A percentile compares a stretch with the other conserved stretches of the same genome.
These are phyloP conservation scores for Cryptoblepharus egeriae DNA, from an alignment of 2,797 vertebrate species.

Conservation along the genomic window DNA sequence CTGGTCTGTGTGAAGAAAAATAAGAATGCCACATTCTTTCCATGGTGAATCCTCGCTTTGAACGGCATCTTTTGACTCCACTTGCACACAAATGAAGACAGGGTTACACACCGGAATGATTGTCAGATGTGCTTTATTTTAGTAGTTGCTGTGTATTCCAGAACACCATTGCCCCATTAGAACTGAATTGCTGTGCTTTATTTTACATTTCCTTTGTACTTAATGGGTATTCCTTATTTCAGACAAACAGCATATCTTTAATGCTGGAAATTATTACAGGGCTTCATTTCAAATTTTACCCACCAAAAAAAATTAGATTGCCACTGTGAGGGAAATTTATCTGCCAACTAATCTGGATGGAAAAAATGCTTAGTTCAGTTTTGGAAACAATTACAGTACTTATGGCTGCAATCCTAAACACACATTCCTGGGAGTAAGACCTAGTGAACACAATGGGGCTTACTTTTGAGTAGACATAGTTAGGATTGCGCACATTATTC, in stretches of 20 bases:
- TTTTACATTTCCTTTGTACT: background rate
- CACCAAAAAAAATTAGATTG: conserved; percentile 12
- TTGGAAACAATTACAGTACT: background rate
- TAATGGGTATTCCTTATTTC: conserved; percentile 22
- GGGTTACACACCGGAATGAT: background rate
- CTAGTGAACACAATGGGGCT: too few species aligned
- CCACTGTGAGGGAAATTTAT: conserved; percentile 3
- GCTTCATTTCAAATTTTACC: background rate
- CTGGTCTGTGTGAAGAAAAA: background rate
- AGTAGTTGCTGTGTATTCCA: background rate
- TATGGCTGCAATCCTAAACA: too few species aligned
- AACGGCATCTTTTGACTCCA: background rate
- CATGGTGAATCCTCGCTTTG: background rate
- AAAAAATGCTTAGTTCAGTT: background rate
- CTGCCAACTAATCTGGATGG: conserved; percentile 3
- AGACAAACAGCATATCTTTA: background rate
- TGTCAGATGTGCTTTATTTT: conserved; percentile 9
- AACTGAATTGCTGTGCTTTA: background rate
- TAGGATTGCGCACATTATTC: conserved; percentile 1
- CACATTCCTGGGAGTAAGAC: too few species aligned
- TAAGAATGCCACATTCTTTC: background rate
- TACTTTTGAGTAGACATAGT: too few species aligned
- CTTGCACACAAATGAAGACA: background rate
- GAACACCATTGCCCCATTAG: conserved; percentile 8
- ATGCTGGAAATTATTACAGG: conserved; percentile 4